Base-by-base conservation (phyloP, 2,113 vertebrate genomes). In the Marmota flaviventris region DNA sequence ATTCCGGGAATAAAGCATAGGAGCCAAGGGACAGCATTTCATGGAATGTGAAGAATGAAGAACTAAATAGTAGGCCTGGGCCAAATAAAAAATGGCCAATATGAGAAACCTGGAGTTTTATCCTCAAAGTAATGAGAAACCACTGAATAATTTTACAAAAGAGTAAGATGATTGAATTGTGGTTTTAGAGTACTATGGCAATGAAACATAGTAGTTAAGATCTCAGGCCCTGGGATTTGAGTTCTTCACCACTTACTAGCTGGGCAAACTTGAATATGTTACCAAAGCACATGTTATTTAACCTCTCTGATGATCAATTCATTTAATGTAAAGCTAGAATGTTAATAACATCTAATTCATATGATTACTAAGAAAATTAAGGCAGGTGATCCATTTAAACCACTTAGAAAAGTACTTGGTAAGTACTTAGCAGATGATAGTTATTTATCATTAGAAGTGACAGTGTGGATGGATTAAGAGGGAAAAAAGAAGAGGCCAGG, bases 331-430 rank as follows among this genome's bases (percentile, higher is more conserved):
- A 94, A 72, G 37, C 81, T 81, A 69, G 45, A 75, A 96, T 69
- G 65, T 73, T 27, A 75, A 42, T 22, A 79, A 78, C 29, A 95
- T 70, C 75, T 72, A 85, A 89, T 37, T 87, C 76, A 93, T 0
- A 75, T 9, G 10, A 29, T 70, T 91, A 87, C 0, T 79, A 25
- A 85, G n/a, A 83, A 39, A n/a, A 93, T 94, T 78, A 95, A 70
- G 72, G n/a, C 95, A 73, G 37, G 77, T 24, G 45, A 91, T 89
- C 84, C 75, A 82, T 58, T 82, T 89, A 92, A 95, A 93, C 25
- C 14, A 87, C 39, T 94, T 61, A 86, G 51, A 56, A 89, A 89
- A 69, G 45, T 73, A 75, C 16, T 61, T 77, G 77, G 12, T 61
- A 89, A 78, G 34, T 84, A 87, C 12, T 85, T n/a, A 84, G 39